A percentile compares a stretch with the other conserved stretches of the same genome.
phyloP scores from a whole-genome alignment of 1,140 invertebrate species.

The Lutraria rhynchaena region DNA sequence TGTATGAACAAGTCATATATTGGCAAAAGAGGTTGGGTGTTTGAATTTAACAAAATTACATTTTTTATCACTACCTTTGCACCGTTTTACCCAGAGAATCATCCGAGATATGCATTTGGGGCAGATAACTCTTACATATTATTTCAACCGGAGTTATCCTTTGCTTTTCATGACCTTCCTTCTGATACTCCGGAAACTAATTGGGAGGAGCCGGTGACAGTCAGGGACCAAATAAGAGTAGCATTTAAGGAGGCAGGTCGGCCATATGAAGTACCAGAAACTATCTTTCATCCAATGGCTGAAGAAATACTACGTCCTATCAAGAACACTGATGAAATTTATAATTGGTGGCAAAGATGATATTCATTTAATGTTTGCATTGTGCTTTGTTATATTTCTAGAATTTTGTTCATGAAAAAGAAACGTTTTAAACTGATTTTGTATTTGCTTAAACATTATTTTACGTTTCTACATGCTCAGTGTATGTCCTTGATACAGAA shows the following conservation, averaged over 20 bases:
- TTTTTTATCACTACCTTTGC: slow-evolving; percentile 81
- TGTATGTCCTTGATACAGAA: too few species aligned
- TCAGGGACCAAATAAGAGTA: slow-evolving; percentile 76
- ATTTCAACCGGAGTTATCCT: slow-evolving; percentile 80
- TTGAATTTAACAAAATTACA: slow-evolving; percentile 77
- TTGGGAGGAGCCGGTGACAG: slow-evolving; percentile 73
- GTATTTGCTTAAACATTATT: too few species aligned
- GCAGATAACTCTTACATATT: slow-evolving; percentile 73
- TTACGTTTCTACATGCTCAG: too few species aligned
- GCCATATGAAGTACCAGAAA: slow-evolving; percentile 69
- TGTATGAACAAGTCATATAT: slow-evolving; percentile 75
- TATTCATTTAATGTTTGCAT: too few species aligned
- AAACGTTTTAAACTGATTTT: too few species aligned
- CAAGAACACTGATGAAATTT: slow-evolving; percentile 33
- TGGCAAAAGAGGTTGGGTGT: slow-evolving; percentile 74
- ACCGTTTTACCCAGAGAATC: slow-evolving; percentile 75
- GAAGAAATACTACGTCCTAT: slow-evolving; percentile 77
- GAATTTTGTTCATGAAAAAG: too few species aligned
- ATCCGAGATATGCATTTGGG: slow-evolving; percentile 74
- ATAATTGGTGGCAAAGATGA: slow-evolving; percentile 72
- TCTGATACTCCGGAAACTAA: slow-evolving; percentile 75
- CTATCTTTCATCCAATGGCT: slow-evolving; percentile 71
- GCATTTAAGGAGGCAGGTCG: slow-evolving; percentile 76
- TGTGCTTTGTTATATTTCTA: too few species aligned
- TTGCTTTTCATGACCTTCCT: slow-evolving; percentile 78